Evolutionary conservation across 37 sponge, comb jelly and placozoan species (phyloP).

Genomic region (Amphimedon queenslandica): DNA sequence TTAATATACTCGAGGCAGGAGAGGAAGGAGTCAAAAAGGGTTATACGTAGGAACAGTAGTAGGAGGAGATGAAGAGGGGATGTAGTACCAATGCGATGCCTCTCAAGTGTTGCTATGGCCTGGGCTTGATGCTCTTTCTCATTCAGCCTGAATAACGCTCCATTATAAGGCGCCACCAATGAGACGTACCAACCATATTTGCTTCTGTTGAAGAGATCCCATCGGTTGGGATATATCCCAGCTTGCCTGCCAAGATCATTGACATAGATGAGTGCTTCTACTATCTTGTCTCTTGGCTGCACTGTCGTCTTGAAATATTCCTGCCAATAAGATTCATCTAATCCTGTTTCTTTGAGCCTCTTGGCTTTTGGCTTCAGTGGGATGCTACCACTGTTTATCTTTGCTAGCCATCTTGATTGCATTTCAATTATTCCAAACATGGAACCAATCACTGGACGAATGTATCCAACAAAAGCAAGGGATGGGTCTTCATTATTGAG

Average conservation of each 20-base stretch:
- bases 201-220: slow-evolving; percentile 60
- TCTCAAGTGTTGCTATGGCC: slow-evolving; percentile 54
- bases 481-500: slow-evolving; percentile 75
- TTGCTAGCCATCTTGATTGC: slow-evolving; percentile 82
- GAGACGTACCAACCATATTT: slow-evolving; percentile 64
- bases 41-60: slow-evolving; percentile 65
- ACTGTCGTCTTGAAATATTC: slow-evolving; percentile 54
- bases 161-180: slow-evolving; percentile 70
- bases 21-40: slow-evolving; percentile 64
- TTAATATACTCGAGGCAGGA: slow-evolving; percentile 45
- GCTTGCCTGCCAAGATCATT: slow-evolving; percentile 71
- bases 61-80: slow-evolving; percentile 57
- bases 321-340: slow-evolving; percentile 52
- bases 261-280: slow-evolving; percentile 75
- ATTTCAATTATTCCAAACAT: slow-evolving; percentile 72
- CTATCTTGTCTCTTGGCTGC: slow-evolving; percentile 42
- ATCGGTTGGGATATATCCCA: slow-evolving; percentile 72
- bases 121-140: slow-evolving; percentile 25
- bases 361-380: slow-evolving; percentile 40
- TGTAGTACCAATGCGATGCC: slow-evolving; percentile 51
- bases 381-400: slow-evolving; percentile 56
- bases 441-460: slow-evolving; percentile 77
- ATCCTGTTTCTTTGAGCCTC: slow-evolving; percentile 23
- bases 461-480: slow-evolving; percentile 83
- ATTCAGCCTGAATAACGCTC: slow-evolving; percentile 66